A percentile compares a stretch with the other conserved stretches of the same genome.
Evolutionary conservation across 2,113 vertebrate species (phyloP).

Genomic region (Glaucomys volans): DNA sequence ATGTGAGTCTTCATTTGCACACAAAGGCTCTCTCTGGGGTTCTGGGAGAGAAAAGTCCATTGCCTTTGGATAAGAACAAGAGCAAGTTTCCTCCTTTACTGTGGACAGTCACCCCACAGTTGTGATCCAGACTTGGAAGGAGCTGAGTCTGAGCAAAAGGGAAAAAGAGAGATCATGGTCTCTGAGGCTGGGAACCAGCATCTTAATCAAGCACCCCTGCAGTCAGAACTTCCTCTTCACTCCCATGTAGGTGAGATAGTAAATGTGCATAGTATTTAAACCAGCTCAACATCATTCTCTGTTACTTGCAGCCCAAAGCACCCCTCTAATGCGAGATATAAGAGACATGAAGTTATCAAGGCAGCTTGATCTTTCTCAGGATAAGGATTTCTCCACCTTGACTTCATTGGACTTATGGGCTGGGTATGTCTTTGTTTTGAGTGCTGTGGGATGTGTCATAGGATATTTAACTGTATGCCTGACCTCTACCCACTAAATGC

Average conservation of each 20-base stretch:
- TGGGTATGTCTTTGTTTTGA: neutral
- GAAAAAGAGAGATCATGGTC: neutral
- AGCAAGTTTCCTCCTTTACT: neutral
- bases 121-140: neutral
- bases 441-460: neutral
- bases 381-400: neutral
- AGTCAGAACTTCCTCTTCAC: neutral
- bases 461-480: neutral
- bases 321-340: neutral
- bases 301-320: neutral
- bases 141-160: neutral
- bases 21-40: neutral
- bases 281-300: neutral
- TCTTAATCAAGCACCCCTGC: neutral
- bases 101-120: neutral
- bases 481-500: neutral
- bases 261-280: neutral
- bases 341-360: neutral
- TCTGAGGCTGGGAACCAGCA: fast-evolving
- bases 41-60: neutral
- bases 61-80: neutral
- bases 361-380: neutral
- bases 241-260: neutral
- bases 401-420: neutral
- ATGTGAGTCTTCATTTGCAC: neutral